Evolutionary conservation across 2,888 invertebrate genomes (phyloP).

Genomic region (Coelopa pilipes): DNA sequence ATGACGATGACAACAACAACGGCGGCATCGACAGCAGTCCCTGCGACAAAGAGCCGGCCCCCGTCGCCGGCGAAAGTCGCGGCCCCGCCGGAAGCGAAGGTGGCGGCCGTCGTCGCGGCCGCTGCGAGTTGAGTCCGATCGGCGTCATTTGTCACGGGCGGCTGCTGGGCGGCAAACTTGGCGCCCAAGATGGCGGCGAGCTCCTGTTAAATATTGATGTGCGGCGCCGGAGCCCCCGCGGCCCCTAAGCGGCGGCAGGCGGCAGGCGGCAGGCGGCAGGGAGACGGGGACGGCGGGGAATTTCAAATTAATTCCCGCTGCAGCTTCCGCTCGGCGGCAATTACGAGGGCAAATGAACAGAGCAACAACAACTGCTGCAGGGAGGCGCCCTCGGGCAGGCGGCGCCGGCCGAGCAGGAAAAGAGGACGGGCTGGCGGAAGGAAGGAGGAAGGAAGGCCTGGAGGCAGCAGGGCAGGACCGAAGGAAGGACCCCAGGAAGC

Average conservation of each 20-base stretch:
- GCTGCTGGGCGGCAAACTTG: too few relatives aligned
- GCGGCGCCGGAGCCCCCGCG: conserved; percentile 30
- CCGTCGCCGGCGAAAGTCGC: background rate
- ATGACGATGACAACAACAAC: conserved; percentile 8
- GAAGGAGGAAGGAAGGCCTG: background rate
- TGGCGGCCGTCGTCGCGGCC: too few relatives aligned
- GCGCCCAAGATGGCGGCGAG: conserved; percentile 28
- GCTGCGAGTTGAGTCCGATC: too few relatives aligned
- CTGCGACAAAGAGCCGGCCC: background rate
- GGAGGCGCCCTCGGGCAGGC: too few relatives aligned
- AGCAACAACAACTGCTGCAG: too few relatives aligned
- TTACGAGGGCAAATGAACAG: too few relatives aligned
- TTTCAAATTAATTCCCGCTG: background rate
- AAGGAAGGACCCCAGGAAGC: background rate
- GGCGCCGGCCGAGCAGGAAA: too few relatives aligned
- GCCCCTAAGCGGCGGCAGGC: background rate
- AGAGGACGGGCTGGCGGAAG: conserved; percentile 23
- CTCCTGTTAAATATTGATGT: conserved; percentile 47
- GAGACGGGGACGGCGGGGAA: background rate
- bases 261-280: background rate
- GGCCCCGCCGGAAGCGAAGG: background rate
- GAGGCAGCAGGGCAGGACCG: background rate
- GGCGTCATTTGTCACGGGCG: too few relatives aligned
- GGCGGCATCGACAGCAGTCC: conserved; percentile 6
- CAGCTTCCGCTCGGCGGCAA: background rate